A percentile compares a stretch with the other conserved stretches of the same genome.
phyloP scores from a whole-genome alignment of 2,888 invertebrate species.

The Phorcus lineatus region DNA sequence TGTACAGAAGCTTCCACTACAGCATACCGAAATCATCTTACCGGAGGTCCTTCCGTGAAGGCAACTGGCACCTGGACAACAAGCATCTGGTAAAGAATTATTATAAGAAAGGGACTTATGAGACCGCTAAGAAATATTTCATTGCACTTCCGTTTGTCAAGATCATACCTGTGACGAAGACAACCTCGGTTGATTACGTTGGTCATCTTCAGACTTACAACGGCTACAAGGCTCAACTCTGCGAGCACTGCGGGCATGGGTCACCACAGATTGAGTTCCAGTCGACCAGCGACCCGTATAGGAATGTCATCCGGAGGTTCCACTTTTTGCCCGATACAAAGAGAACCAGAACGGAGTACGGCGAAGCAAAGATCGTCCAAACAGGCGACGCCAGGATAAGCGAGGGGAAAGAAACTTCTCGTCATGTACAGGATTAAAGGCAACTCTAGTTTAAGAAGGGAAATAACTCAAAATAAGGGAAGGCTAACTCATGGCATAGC shows the following conservation, averaged over 20 bases:
- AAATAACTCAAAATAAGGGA: too few relatives aligned
- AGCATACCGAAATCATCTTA: neutral
- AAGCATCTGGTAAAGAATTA: neutral
- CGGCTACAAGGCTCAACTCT: constrained; percentile 6
- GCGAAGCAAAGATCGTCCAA: neutral
- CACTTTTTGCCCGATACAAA: neutral
- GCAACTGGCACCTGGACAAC: neutral
- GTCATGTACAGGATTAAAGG: too few relatives aligned
- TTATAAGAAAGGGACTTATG: constrained; percentile 8
- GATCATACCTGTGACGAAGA: neutral
- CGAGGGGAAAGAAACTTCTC: neutral
- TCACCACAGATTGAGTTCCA: constrained; percentile 14
- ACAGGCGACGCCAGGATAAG: neutral
- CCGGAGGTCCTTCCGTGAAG: neutral
- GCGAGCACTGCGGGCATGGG: neutral
- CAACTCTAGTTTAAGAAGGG: too few relatives aligned
- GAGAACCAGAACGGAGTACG: neutral
- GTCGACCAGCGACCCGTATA: neutral
- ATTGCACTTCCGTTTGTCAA: constrained; percentile 12
- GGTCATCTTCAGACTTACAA: neutral
- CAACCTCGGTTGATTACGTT: neutral
- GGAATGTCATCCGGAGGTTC: neutral
- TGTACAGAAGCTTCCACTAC: neutral
- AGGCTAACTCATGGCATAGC: too few relatives aligned
- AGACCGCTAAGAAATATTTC: neutral